Percentiles rank a stretch among this genome's conserved stretches.
These are phyloP conservation scores for Oxycera nigricornis DNA, from an alignment of 2,888 invertebrate genomes.

Conservation along the genomic window DNA sequence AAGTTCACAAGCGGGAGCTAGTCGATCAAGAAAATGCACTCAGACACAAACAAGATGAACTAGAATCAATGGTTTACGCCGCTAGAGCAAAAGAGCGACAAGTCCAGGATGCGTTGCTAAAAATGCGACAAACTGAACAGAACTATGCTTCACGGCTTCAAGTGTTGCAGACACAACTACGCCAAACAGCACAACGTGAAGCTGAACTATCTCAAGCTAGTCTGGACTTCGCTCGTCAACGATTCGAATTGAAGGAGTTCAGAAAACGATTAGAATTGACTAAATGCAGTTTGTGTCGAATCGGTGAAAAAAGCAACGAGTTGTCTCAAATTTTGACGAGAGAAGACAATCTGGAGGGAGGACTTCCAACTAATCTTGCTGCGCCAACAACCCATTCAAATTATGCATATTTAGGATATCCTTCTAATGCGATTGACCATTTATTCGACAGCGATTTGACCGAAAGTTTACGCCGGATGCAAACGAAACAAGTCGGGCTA, in stretches of 20 bases:
- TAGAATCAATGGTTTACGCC: conserved; percentile 53
- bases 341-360: conserved; percentile 26
- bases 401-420: conserved; percentile 25
- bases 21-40: conserved; percentile 56
- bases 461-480: conserved; percentile 56
- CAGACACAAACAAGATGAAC: conserved; percentile 56
- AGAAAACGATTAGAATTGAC: conserved; percentile 54
- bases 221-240: conserved; percentile 57
- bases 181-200: conserved; percentile 58
- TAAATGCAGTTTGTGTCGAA: conserved; percentile 59
- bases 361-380: conserved; percentile 16
- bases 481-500: neutral
- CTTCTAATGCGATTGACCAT: conserved; percentile 54
- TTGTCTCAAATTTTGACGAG: conserved; percentile 50
- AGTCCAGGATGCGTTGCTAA: conserved; percentile 53
- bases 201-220: conserved; percentile 58
- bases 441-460: conserved; percentile 57
- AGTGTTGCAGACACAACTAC: conserved; percentile 54
- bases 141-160: conserved; percentile 56
- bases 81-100: conserved; percentile 56
- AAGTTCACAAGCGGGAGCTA: conserved; percentile 56
- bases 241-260: conserved; percentile 56
- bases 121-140: conserved; percentile 54
- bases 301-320: conserved; percentile 55
- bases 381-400: conserved; percentile 26